Conservation (phyloP, 2,113 vertebrate genomes). For the Callospermophilus lateralis region DNA sequence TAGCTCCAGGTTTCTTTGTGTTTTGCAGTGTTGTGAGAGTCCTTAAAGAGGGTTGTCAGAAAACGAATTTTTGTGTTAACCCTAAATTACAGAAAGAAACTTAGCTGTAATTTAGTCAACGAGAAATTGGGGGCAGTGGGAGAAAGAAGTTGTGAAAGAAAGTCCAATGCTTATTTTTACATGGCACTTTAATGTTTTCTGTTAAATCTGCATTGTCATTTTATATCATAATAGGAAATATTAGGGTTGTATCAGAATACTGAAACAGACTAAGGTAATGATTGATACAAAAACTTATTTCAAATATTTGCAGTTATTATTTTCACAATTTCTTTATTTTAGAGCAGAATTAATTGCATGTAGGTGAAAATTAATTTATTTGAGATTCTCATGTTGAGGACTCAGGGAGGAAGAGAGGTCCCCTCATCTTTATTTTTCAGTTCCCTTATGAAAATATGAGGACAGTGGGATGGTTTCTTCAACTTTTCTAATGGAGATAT, state of each 20-base stretch:
- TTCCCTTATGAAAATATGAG: background rate
- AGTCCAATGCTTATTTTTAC: background rate
- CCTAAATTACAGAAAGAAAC: background rate
- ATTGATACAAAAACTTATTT: background rate
- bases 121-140: fast-evolving
- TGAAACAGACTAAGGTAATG: background rate
- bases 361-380: background rate
- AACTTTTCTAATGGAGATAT: constrained; percentile 7
- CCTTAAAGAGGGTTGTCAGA: background rate
- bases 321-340: background rate
- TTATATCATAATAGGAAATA: background rate
- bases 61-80: background rate
- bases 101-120: background rate
- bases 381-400: constrained; percentile 12
- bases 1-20: background rate
- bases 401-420: background rate
- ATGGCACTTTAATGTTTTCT: background rate
- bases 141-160: background rate
- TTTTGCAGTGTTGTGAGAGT: background rate
- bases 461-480: background rate
- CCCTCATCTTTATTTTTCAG: background rate
- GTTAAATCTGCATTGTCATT: background rate
- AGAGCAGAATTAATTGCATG: background rate
- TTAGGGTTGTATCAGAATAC: background rate
- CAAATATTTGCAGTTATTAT: background rate